phyloP scores from a whole-genome alignment of 2,113 vertebrate genomes.

The Mormyrus lacerda region DNA sequence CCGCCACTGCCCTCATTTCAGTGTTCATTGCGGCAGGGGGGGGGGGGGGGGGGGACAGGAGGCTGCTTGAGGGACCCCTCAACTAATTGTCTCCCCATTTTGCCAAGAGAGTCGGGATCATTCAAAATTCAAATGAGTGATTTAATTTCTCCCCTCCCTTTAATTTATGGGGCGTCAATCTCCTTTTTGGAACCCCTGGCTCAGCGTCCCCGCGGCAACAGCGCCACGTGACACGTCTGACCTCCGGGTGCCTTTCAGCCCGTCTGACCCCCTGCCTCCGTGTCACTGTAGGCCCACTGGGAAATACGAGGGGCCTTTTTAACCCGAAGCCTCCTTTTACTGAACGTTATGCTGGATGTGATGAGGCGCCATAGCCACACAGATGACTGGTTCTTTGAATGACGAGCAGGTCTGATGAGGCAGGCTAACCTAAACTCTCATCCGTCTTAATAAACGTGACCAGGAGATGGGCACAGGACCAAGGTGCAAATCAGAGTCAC shows the following conservation, averaged over 20 bases:
- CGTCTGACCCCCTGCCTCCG: not conserved
- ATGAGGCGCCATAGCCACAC: slow-evolving; percentile 28
- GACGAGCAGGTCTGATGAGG: slow-evolving; percentile 65
- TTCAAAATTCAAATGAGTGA: slow-evolving; percentile 58
- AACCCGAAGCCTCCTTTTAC: not conserved
- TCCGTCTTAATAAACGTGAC: slow-evolving; percentile 66
- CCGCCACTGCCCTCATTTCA: not conserved
- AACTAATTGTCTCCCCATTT: slow-evolving; percentile 58
- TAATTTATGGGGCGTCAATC: not conserved
- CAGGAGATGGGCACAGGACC: not conserved
- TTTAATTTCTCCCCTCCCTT: not conserved
- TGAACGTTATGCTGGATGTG: slow-evolving; percentile 10
- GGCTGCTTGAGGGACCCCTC: slow-evolving; percentile 46
- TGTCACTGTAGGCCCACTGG: not conserved
- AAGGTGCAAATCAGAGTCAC: not conserved
- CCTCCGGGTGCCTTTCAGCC: not conserved
- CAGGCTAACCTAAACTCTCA: slow-evolving; percentile 67
- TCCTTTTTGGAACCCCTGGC: not conserved
- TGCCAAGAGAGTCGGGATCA: slow-evolving; percentile 49
- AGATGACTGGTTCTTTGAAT: slow-evolving; percentile 60
- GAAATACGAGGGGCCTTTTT: not conserved
- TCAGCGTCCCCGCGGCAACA: not conserved
- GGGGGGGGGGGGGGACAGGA: too few species aligned
- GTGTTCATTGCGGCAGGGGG: slow-evolving; percentile 33
- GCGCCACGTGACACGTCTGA: not conserved